These are phyloP conservation scores for Chondrosia reniformis DNA, from an alignment of 37 sponge, comb jelly and placozoan species.

Conservation along the genomic window DNA sequence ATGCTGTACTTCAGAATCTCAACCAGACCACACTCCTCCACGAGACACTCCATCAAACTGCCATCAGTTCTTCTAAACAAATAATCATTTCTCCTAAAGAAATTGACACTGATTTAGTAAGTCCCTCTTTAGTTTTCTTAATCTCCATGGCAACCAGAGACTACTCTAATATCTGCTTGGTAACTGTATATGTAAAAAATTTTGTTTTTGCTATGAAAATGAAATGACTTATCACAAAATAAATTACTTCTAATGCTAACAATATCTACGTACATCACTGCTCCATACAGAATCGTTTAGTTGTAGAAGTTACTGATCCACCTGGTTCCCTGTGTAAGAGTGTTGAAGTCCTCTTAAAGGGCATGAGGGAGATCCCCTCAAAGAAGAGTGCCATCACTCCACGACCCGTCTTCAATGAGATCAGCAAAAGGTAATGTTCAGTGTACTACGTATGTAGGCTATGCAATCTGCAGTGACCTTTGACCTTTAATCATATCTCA, in stretches of 20 bases:
- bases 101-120: too few species aligned
- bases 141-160: too few species aligned
- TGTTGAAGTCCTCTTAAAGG: not conserved
- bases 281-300: not conserved
- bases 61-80: too few species aligned
- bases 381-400: not conserved
- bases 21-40: slow-evolving; percentile 11
- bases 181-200: slow-evolving; percentile 20
- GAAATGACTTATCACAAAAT: too few species aligned
- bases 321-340: not conserved
- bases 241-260: too few species aligned
- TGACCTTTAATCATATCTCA: not conserved
- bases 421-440: not conserved
- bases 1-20: slow-evolving; percentile 64
- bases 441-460: not conserved
- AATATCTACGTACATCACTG: too few species aligned
- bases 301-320: not conserved
- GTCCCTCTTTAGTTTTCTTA: too few species aligned
- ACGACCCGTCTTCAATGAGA: not conserved
- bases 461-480: not conserved
- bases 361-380: not conserved
- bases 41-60: too few species aligned
- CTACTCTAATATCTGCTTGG: too few species aligned
- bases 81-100: too few species aligned
- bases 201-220: too few species aligned